Evolutionary conservation across 2,797 vertebrate genomes (phyloP), one percentile per base, ranked within the genome.

Genomic region (Sebastes paucispinis): DNA sequence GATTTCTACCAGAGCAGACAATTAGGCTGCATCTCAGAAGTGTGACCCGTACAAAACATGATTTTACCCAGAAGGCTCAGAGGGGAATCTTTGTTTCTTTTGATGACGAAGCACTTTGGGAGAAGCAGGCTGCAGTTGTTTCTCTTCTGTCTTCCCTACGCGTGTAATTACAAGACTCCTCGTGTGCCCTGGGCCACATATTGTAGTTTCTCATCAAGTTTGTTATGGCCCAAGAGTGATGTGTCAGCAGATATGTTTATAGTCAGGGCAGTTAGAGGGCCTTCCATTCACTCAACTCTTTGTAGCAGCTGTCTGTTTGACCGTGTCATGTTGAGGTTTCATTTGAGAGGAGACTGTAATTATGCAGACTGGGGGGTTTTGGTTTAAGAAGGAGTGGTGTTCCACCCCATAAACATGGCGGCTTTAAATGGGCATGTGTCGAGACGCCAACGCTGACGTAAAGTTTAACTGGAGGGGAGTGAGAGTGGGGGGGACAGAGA

Each of bases 171-270:
- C 81, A 89, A 76, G 85, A 81, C 83, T 87, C 68, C 72, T 77
- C 6, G 13, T 80, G 75, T 1, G 83, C 91, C 89, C 24, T 16
- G 25, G 81, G 88, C 76, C 73, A 65, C 87, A 85, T 83, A 85
- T 88, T 90, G 85, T 84, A 88, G 85, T 75, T 91, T 89, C 85
- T 91, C 89, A 90, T 92, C 84, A 75, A 82, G 82, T 88, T 88
- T 91, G 90, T 89, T 91, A 79, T 84, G 88, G 77, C 78, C 64
- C 32, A 5, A 73, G 78, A 90, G 74, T 83, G 85, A 81, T 86
- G 79, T 82, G 88, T 93, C 92, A 94, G 91, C 91, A 90, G 81
- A 90, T 89, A 79, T 88, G 87, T 93, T 91, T 89, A 89, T 75
- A 87, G 87, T 74, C 82, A n/a, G 74, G 58, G 73, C 20, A 18